Base-by-base conservation (phyloP, 2,113 vertebrate species). In the Albula goreensis region DNA sequence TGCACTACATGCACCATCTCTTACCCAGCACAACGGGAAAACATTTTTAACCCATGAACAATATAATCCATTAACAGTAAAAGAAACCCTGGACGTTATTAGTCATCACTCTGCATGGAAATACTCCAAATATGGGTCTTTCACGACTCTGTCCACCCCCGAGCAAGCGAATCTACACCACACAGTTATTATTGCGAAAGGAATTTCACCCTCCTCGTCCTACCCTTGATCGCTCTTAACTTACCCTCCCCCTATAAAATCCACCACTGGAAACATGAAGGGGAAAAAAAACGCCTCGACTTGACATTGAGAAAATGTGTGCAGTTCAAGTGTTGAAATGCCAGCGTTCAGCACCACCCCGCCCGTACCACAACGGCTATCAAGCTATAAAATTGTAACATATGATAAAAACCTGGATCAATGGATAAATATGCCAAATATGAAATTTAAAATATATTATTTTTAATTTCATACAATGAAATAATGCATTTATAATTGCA, bases 281-380 rank as follows among this genome's bases (percentile, higher is more conserved):
- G 86, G 48, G 56, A 74, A 86, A 79, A 79, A 86, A 88, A 91
- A 89, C 79, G 90, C 92, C 91, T 93, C 89, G 91, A 89, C 90
- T 90, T 95, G 94, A 95, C 94, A 94, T 94, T 95, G 94, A 93
- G 41, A 85, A n/a, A 79, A 50, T 53, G 81, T 3, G 60, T 79
- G 19, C 80, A 31, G 2, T 0, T 3, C 78, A 77, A 66, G 53
- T 83, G 13, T 41, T 57, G 51, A 52, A 63, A 53, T 70, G 10
- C 80, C 22, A 56, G 11, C 77, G 48, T 56, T 79, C 41, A 11
- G 56, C 70, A 80, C 52, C 51, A 85, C 51, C 66, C 74, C 53
- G 50, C n/a, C 41, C 19, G 48, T 31, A 79, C 50, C 17, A 48
- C 31, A 15, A 78, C 74, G 51, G 57, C 83, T 41, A 78, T 56